A percentile compares a stretch with the other conserved stretches of the same genome.
These are phyloP conservation scores for Acleris laterana DNA, from an alignment of 2,888 invertebrate species.

Conservation along the genomic window DNA sequence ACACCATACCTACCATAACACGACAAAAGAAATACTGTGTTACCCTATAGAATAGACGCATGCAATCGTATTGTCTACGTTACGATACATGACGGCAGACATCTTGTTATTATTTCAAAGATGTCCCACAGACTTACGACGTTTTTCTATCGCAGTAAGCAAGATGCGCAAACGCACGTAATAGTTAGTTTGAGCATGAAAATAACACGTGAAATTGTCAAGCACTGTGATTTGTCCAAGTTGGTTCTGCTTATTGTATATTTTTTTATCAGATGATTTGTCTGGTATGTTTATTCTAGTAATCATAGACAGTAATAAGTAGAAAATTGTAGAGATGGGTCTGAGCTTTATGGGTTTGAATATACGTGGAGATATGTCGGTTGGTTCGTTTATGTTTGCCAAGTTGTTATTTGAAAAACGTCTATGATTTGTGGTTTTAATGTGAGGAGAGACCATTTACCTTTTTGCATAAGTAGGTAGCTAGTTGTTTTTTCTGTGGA, in stretches of 20 bases:
- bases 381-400: too few species aligned
- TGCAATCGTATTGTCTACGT: too few species aligned
- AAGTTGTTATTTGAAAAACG: too few species aligned
- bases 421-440: too few species aligned
- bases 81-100: too few species aligned
- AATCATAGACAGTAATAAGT: not conserved
- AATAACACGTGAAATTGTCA: conserved; percentile 61
- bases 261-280: conserved; percentile 4
- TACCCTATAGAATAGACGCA: too few species aligned
- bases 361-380: too few species aligned
- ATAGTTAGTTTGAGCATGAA: conserved; percentile 66
- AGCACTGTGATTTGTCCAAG: conserved; percentile 42
- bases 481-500: too few species aligned
- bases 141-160: conserved; percentile 38
- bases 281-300: conserved; percentile 25
- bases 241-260: conserved; percentile 31
- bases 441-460: too few species aligned
- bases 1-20: too few species aligned
- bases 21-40: too few species aligned
- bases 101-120: not conserved
- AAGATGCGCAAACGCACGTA: conserved; percentile 45
- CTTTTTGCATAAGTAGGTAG: too few species aligned
- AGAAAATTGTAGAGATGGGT: not conserved
- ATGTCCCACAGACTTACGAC: not conserved
- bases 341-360: not conserved